Percentiles rank a stretch among this genome's conserved stretches.
phyloP scores from a whole-genome alignment of 2,888 invertebrate genomes.

The Hyalella azteca region DNA sequence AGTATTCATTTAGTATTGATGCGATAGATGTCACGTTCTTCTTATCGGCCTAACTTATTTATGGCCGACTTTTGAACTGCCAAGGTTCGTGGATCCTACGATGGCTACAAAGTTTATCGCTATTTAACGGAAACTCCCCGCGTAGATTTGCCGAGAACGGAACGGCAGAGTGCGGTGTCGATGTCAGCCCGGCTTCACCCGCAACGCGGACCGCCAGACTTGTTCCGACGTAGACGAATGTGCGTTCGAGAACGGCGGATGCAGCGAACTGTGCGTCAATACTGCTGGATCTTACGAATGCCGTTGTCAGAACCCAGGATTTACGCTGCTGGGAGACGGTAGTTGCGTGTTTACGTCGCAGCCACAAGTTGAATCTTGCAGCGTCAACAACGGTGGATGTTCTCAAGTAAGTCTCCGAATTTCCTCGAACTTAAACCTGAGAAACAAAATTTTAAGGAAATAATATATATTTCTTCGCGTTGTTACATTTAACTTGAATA shows the following conservation, averaged over 20 bases:
- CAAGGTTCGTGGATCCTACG: too few species aligned
- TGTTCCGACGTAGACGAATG: constrained; percentile 63
- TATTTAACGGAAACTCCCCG: too few species aligned
- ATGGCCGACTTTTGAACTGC: too few species aligned
- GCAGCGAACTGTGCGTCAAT: constrained; percentile 72
- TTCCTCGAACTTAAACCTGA: too few species aligned
- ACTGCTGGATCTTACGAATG: constrained; percentile 87
- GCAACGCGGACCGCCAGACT: constrained; percentile 59
- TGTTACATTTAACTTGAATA: too few species aligned
- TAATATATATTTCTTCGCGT: too few species aligned
- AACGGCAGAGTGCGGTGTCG: constrained; percentile 26
- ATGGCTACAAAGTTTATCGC: too few species aligned
- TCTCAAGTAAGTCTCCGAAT: constrained; percentile 28
- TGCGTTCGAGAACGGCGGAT: constrained; percentile 66
- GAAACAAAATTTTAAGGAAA: too few species aligned
- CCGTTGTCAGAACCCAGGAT: constrained; percentile 75
- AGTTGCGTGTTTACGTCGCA: constrained; percentile 1
- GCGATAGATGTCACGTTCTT: too few species aligned
- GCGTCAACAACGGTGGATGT: constrained; percentile 49
- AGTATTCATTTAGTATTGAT: too few species aligned
- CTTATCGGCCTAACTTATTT: too few species aligned
- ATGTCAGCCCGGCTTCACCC: not conserved
- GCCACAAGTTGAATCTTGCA: constrained; percentile 21
- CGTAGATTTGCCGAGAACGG: constrained; percentile 20
- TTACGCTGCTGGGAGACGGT: constrained; percentile 58